These are phyloP conservation scores for Drosophila persimilis DNA, from an alignment of 1,140 invertebrate genomes.

Conservation along the genomic window DNA sequence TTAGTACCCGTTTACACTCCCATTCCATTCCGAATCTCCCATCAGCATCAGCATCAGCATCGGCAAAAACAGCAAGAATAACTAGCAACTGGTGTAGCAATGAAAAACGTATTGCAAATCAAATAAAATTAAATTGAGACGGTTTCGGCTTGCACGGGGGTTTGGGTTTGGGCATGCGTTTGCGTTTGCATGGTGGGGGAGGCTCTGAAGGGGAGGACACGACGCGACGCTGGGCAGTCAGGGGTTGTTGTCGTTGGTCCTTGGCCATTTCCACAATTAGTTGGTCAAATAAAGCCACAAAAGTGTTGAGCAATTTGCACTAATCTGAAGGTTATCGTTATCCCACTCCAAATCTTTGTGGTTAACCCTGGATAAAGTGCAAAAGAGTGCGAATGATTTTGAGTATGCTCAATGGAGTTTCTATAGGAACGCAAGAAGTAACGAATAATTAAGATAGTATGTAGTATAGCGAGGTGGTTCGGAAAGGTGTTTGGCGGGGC, in stretches of 20 bases:
- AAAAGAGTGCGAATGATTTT: background rate
- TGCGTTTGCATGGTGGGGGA: slow-evolving; percentile 13
- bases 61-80: slow-evolving; percentile 10
- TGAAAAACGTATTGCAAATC: slow-evolving; percentile 80
- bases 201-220: slow-evolving; percentile 4
- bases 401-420: slow-evolving; percentile 8
- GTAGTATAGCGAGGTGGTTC: background rate
- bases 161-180: background rate
- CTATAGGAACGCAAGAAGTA: background rate
- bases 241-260: slow-evolving; percentile 14
- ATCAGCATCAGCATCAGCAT: slow-evolving; percentile 3
- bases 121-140: slow-evolving; percentile 81
- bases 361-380: slow-evolving; percentile 5
- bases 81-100: slow-evolving; percentile 68
- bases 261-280: slow-evolving; percentile 65
- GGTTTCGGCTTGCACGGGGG: slow-evolving; percentile 22
- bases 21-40: slow-evolving; percentile 3
- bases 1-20: slow-evolving; percentile 39
- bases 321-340: slow-evolving; percentile 64
- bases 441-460: background rate
- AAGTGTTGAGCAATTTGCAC: slow-evolving; percentile 79
- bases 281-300: slow-evolving; percentile 80
- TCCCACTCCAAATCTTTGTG: slow-evolving; percentile 26
- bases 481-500: no score
- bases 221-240: background rate